phyloP scores from a whole-genome alignment of 2,113 vertebrate species.

The Patagioenas fasciata region DNA sequence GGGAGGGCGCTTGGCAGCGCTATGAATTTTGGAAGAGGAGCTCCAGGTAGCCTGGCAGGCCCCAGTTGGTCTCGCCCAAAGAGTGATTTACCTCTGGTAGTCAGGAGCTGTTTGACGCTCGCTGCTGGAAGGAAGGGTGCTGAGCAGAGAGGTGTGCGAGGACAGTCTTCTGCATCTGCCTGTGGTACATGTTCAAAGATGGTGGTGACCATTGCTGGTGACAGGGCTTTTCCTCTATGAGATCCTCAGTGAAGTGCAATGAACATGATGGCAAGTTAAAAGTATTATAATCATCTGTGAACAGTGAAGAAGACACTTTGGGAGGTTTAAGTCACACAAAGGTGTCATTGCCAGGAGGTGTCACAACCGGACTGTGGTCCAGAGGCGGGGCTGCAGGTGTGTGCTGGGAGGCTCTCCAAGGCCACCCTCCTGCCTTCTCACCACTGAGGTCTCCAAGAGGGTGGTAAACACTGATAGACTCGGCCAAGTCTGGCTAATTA shows the following conservation, averaged over 20 bases:
- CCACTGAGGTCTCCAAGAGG: neutral
- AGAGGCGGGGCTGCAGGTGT: neutral
- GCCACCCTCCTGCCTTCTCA: neutral
- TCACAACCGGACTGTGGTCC: neutral
- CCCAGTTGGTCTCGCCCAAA: neutral
- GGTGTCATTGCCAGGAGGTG: neutral
- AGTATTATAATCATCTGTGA: no score
- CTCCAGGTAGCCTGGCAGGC: neutral
- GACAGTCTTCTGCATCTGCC: neutral
- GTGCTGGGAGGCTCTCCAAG: neutral
- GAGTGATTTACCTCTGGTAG: neutral
- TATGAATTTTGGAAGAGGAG: rapidly evolving
- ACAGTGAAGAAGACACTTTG: neutral
- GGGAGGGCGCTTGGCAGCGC: neutral
- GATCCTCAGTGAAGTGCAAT: neutral
- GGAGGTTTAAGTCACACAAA: neutral
- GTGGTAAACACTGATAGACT: neutral
- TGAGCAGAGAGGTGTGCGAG: neutral
- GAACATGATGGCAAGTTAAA: rapidly evolving
- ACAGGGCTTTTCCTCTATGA: neutral
- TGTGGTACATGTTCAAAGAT: rapidly evolving
- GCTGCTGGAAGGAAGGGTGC: neutral
- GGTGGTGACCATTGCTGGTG: neutral
- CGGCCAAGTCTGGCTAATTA: neutral
- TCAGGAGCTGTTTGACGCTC: neutral